phyloP scores from a whole-genome alignment of 2,113 vertebrate species.

The Heterocephalus glaber region DNA sequence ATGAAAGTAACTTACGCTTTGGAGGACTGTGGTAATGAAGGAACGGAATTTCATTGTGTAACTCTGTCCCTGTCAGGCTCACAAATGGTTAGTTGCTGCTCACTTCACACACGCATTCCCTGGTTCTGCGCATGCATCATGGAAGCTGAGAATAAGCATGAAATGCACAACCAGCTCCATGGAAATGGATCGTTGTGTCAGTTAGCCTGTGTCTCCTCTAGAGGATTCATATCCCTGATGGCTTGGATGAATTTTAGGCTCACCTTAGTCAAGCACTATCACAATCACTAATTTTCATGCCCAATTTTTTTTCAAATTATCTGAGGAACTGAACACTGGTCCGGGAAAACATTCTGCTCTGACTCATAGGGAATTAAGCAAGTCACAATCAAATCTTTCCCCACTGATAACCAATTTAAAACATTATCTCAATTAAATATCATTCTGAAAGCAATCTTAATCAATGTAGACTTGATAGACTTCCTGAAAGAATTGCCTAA shows the following conservation, averaged over 20 bases:
- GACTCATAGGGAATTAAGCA: constrained; percentile 54
- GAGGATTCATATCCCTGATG: neutral
- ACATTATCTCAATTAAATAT: constrained; percentile 77
- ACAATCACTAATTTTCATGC: constrained; percentile 42
- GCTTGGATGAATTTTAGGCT: neutral
- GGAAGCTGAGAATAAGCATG: neutral
- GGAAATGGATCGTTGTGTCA: neutral
- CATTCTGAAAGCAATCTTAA: constrained; percentile 75
- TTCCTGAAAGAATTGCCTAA: constrained; percentile 68
- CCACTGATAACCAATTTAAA: constrained; percentile 74
- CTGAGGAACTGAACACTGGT: neutral
- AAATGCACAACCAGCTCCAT: neutral
- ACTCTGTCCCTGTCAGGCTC: neutral
- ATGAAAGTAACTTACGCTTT: neutral
- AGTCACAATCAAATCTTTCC: constrained; percentile 67
- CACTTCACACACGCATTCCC: neutral
- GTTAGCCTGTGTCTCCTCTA: neutral
- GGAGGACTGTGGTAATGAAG: neutral
- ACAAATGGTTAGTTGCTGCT: neutral
- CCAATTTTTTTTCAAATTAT: constrained; percentile 21
- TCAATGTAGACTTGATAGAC: constrained; percentile 67
- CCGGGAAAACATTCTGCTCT: neutral
- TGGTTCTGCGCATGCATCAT: neutral
- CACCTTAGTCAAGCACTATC: neutral
- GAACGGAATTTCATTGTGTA: too few relatives aligned